Evolutionary conservation across 2,888 invertebrate species (phyloP).

Genomic region (Stictocephala bisonia): DNA sequence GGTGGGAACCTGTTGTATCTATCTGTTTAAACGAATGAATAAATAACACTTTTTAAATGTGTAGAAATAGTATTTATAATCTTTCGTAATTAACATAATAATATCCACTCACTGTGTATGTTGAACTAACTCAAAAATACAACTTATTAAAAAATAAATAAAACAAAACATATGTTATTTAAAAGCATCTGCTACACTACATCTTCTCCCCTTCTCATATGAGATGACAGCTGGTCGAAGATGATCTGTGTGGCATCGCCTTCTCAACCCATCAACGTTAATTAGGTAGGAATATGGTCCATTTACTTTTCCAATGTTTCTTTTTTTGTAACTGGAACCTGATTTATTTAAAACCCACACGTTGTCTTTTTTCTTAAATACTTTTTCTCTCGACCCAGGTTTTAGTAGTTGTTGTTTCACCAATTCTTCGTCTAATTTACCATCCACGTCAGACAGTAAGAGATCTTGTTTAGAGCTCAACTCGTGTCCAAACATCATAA

Average conservation of each 20-base stretch:
- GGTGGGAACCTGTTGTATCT: no score
- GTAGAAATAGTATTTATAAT: no score
- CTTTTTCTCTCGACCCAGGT: neutral
- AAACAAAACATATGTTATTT: no score
- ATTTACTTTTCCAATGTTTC: neutral
- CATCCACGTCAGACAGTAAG: slow-evolving; percentile 27
- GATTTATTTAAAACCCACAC: neutral
- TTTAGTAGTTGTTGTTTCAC: neutral
- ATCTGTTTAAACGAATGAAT: no score
- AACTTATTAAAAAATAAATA: no score
- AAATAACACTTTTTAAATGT: no score
- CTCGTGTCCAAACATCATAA: slow-evolving; percentile 53
- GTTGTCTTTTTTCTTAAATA: neutral
- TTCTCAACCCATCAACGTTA: slow-evolving; percentile 14
- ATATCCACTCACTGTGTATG: no score
- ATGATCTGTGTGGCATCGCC: slow-evolving; percentile 38
- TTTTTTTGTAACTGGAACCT: neutral
- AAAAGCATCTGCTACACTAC: neutral
- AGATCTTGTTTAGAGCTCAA: slow-evolving; percentile 53
- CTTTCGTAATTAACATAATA: no score
- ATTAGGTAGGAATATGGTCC: slow-evolving; percentile 6
- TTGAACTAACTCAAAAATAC: no score
- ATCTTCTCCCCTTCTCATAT: neutral
- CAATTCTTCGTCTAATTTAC: neutral
- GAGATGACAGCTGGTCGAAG: neutral